Base-by-base conservation (phyloP, 2,888 invertebrate genomes). In the Galerucella calmariensis region DNA sequence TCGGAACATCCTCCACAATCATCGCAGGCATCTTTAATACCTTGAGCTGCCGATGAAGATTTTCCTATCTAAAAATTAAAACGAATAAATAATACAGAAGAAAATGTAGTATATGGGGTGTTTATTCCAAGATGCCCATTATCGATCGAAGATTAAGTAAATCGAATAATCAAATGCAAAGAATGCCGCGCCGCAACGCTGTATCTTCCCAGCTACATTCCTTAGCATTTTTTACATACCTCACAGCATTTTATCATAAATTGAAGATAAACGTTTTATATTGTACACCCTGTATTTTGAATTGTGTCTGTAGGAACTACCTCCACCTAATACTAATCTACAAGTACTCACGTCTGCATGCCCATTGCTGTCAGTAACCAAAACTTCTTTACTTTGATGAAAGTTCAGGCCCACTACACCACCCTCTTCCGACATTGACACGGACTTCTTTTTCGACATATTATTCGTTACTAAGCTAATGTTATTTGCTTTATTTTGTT, bases 311-410 rank as follows among this genome's bases (percentile, higher is more conserved):
- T 1, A 41, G 35, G 35, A 8, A 41, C 35, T 41, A 35, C 35
- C 35, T 35, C 35, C 27, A 27, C 27, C 27, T 44, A 44, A 62
- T 9, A 41, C 8, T 8, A 41, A 41, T 41, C 35, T 41, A 9
- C 11, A 62, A 24, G 51, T 66, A 82, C 89, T 89, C 85, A 91
- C 91, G 83, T 91, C 91, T 79, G 90, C 88, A 84, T 90, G 91
- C 69, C 94, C 93, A 72, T 94, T 94, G 73, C 91, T 89, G 80
- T 95, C 95, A 71, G 92, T 92, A 74, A 95, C 94, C 67, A 95
- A 90, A 81, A 95, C 91, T 88, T 96, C 96, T 90, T 96, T 96
- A 88, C 95, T 95, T 89, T 95, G 95, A 86, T 95, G 94, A 90
- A 96, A 96, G 88, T 95, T 95, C 58, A 96, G 90, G 0, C 96